These are phyloP conservation scores for Cossypha polioptera DNA, from an alignment of 2,797 vertebrate species.

Conservation along the genomic window DNA sequence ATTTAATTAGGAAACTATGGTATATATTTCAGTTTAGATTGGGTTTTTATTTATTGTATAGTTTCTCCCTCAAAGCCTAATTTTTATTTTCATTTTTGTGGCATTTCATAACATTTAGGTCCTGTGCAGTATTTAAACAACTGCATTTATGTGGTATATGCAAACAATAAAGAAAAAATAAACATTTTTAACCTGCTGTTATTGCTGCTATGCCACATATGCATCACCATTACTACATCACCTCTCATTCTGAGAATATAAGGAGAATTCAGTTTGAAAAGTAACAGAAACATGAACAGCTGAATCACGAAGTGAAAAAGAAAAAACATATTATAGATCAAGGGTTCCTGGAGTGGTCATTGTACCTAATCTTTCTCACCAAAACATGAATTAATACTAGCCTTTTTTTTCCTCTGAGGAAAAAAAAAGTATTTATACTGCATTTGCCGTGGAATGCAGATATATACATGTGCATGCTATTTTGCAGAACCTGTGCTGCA, in stretches of 20 bases:
- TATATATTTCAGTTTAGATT: neutral
- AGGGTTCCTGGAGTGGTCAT: neutral
- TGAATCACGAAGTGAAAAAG: neutral
- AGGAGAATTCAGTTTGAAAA: neutral
- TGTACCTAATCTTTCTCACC: neutral
- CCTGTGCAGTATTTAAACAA: neutral
- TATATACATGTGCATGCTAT: neutral
- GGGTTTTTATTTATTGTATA: neutral
- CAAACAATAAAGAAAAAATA: neutral
- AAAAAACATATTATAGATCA: neutral
- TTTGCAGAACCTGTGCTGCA: neutral
- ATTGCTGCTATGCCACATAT: neutral
- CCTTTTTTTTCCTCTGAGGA: neutral
- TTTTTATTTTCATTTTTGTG: neutral
- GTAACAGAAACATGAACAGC: neutral
- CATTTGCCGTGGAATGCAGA: neutral
- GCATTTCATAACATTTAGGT: neutral
- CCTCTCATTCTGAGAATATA: neutral
- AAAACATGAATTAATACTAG: neutral
- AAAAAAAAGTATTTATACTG: neutral
- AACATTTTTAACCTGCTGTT: neutral
- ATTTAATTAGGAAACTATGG: neutral
- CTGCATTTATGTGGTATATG: neutral
- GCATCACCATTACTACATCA: neutral
- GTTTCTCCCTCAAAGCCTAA: neutral